Percentiles rank a stretch among this genome's conserved stretches.
Evolutionary conservation across 2,888 invertebrate species (phyloP).

Genomic region (Tortricodes alternella): DNA sequence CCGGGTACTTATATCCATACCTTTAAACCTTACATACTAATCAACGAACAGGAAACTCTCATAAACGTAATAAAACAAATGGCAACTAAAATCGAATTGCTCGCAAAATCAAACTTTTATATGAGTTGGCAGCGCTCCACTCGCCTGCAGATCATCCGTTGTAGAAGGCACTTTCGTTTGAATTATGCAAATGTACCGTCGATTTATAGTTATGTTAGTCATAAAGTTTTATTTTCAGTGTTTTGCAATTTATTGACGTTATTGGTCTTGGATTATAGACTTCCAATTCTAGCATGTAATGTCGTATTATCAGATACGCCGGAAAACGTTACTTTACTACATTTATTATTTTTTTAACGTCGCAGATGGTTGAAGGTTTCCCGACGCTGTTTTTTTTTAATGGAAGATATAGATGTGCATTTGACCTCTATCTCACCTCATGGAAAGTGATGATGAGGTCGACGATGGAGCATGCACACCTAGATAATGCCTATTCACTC

Average conservation of each 20-base stretch:
- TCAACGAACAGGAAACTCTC: background rate
- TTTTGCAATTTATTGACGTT: background rate
- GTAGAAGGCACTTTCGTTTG: slow-evolving; percentile 9
- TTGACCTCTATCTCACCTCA: too few species aligned
- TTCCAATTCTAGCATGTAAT: background rate
- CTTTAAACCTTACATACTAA: background rate
- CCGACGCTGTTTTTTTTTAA: too few species aligned
- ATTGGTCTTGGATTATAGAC: background rate
- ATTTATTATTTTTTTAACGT: too few species aligned
- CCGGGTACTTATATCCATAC: background rate
- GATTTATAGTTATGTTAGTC: slow-evolving; percentile 13
- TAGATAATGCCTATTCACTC: too few species aligned
- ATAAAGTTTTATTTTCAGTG: slow-evolving; percentile 11
- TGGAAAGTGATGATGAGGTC: too few species aligned
- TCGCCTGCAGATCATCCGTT: slow-evolving; percentile 26
- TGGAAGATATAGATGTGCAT: too few species aligned
- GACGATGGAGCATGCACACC: too few species aligned
- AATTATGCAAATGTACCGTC: slow-evolving; percentile 11
- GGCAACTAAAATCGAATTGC: slow-evolving; percentile 36
- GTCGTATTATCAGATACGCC: too few species aligned
- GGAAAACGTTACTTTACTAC: too few species aligned
- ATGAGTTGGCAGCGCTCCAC: slow-evolving; percentile 38
- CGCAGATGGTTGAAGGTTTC: too few species aligned
- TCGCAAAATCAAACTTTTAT: slow-evolving; percentile 39
- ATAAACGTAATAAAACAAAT: slow-evolving; percentile 7